Evolutionary conservation across 2,113 vertebrate species (phyloP), one percentile per base, ranked within the genome.

Genomic region (Capreolus pygargus): DNA sequence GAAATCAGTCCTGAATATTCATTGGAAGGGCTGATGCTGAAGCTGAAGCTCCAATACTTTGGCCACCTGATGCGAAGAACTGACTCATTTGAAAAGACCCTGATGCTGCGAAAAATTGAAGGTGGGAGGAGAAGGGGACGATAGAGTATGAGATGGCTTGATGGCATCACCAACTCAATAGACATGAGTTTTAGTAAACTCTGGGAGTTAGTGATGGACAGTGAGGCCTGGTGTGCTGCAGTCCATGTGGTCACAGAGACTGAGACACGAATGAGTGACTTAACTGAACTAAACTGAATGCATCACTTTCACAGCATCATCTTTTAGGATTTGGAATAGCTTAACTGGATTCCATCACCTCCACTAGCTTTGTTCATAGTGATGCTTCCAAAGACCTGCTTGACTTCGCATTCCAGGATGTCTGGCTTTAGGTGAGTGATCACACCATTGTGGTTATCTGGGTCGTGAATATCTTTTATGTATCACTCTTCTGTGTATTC

Each of bases 321-420:
- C 64, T 36, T 36, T 70, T 70, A 67, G 33, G 9, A 70, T 70
- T 36, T 36, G n/a, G 36, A 36, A 70, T 8, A 36, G 17, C n/a
- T 70, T 1, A 36, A 2, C n/a, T 70, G n/a, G 17, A 70, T 70
- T 36, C 17, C n/a, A 70, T 70, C n/a, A 36, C 4, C 64, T 70
- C 17, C n/a, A 70, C 64, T 23, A 36, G 17, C 64, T 70, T 36
- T 70, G 64, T 36, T 70, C 33, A 36, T 70, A 70, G 64, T 36
- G 17, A 70, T 70, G 64, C n/a, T 70, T 70, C 17, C n/a, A 21
- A 70, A 36, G n/a, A 70, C 64, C 64, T 8, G 2, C 17, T 36
- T 70, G 5, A 21, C n/a, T 70, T 70, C 0, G 0, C 64, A 70
- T 36, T 70, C n/a, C 4, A 70, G 64, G n/a, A 70, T 70, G n/a